Conservation (phyloP, 2,797 vertebrate genomes). For the Lophotriccus pileatus region DNA sequence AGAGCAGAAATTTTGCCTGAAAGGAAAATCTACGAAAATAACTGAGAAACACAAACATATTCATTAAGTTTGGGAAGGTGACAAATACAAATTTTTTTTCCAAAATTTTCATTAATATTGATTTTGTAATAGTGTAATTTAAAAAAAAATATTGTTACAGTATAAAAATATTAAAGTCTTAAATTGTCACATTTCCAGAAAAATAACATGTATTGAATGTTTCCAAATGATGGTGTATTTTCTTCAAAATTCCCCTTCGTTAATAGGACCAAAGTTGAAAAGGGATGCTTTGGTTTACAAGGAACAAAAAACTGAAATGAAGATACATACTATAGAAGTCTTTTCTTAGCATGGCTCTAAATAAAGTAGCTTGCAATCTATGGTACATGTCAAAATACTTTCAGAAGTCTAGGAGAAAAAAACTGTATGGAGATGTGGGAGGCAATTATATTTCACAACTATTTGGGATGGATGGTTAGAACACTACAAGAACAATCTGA, state of each 20-base stretch:
- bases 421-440: background rate
- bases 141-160: background rate
- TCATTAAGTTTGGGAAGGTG: background rate
- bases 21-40: background rate
- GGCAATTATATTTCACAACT: background rate
- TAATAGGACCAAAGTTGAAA: background rate
- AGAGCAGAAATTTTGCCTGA: background rate
- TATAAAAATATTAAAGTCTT: background rate
- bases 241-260: background rate
- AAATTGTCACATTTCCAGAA: background rate
- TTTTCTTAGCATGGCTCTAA: background rate
- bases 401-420: background rate
- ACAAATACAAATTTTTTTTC: background rate
- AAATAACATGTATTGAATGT: accelerated
- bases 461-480: background rate
- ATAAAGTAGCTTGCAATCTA: background rate
- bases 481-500: background rate
- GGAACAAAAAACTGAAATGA: background rate
- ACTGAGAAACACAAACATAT: background rate
- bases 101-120: background rate
- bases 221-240: background rate
- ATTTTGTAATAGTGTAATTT: background rate
- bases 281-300: background rate
- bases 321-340: background rate
- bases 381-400: background rate